phyloP scores from a whole-genome alignment of 2,797 vertebrate species.

The Gallinago solitaria region DNA sequence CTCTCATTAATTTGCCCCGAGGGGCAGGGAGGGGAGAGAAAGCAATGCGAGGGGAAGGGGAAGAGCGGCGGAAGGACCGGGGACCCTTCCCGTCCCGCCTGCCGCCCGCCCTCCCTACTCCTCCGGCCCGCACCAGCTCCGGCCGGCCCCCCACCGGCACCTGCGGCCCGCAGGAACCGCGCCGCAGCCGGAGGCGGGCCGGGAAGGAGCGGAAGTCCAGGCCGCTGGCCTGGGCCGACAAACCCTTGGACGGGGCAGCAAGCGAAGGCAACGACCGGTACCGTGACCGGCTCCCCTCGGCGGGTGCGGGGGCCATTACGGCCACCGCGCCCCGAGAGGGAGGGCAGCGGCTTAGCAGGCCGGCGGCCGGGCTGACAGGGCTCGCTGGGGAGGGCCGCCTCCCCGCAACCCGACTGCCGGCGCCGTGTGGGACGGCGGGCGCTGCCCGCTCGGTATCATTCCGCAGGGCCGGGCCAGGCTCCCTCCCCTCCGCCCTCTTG shows the following conservation, averaged over 20 bases:
- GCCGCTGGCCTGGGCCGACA: background rate
- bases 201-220: background rate
- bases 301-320: background rate
- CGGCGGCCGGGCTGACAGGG: too few species aligned
- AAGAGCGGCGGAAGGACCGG: background rate
- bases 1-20: background rate
- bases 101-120: background rate
- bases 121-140: background rate
- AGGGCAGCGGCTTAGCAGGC: too few species aligned
- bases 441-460: constrained; percentile 47
- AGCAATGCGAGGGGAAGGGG: background rate
- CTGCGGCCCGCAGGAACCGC: background rate
- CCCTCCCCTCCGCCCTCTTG: constrained; percentile 37
- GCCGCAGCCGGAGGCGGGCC: too few species aligned
- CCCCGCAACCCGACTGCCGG: background rate
- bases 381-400: too few species aligned
- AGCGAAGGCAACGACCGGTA: background rate
- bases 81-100: background rate
- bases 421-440: background rate
- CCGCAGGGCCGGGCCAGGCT: constrained; percentile 31
- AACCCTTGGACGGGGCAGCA: accelerated
- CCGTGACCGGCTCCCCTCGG: accelerated
- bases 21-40: too few species aligned
- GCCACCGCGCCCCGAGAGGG: background rate
- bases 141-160: background rate